Conservation (phyloP, 2,888 invertebrate species). For the Torymus texanus region DNA sequence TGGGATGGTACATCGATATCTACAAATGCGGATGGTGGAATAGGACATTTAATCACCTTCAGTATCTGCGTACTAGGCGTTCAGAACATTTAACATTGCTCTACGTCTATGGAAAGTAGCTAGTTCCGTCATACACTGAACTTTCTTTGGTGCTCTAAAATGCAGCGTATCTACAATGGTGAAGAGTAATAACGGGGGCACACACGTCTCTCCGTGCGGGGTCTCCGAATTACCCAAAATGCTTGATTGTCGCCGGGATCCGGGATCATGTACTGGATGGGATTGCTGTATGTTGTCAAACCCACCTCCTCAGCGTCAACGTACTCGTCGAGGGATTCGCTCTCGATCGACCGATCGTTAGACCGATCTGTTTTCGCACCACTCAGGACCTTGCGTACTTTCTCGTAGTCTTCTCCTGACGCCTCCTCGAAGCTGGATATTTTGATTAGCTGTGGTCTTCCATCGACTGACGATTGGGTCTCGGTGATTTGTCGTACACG, state of each 20-base stretch:
- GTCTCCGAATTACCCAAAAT: constrained; percentile 71
- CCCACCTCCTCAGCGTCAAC: constrained; percentile 64
- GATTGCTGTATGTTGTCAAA: constrained; percentile 46
- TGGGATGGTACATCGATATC: constrained; percentile 32
- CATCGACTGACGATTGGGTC: constrained; percentile 7
- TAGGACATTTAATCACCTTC: constrained; percentile 24
- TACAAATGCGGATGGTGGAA: constrained; percentile 26
- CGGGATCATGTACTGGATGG: constrained; percentile 69
- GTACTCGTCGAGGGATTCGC: constrained; percentile 65
- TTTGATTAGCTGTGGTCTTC: constrained; percentile 55
- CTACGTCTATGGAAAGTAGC: constrained; percentile 21
- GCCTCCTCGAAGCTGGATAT: constrained; percentile 67
- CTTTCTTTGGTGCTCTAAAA: constrained; percentile 11
- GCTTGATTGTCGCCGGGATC: constrained; percentile 67
- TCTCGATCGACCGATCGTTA: constrained; percentile 58
- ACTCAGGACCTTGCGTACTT: constrained; percentile 56
- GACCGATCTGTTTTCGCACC: not conserved
- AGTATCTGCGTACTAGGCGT: constrained; percentile 15
- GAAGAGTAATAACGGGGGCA: not conserved
- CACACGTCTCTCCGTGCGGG: constrained; percentile 22
- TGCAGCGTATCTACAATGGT: constrained; percentile 30
- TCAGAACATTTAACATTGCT: constrained; percentile 4
- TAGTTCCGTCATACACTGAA: constrained; percentile 38
- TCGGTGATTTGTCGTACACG: constrained; percentile 6
- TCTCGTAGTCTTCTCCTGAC: constrained; percentile 64